Evolutionary conservation across 2,888 invertebrate species (phyloP).

Genomic region (Drosophila cognata): DNA sequence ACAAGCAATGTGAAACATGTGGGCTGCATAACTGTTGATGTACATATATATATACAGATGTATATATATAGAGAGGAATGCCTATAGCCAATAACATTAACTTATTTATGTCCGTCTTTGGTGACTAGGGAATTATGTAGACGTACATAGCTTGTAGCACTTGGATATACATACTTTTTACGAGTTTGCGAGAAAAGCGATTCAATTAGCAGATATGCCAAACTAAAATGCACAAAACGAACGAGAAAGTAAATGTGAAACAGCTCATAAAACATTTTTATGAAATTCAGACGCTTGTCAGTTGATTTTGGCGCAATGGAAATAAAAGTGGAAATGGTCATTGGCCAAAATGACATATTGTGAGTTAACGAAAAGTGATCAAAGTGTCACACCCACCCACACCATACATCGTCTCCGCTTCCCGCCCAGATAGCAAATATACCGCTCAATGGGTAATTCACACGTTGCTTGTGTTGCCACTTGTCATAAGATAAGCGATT

Average conservation of each 20-base stretch:
- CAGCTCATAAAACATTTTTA: slow-evolving; percentile 55
- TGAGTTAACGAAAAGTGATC: slow-evolving; percentile 18
- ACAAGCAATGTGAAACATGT: slow-evolving; percentile 1
- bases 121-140: slow-evolving; percentile 19
- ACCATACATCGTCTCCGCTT: neutral
- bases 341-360: slow-evolving; percentile 55
- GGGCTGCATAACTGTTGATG: neutral
- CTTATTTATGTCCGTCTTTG: slow-evolving; percentile 6
- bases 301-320: slow-evolving; percentile 18
- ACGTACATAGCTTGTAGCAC: slow-evolving; percentile 3
- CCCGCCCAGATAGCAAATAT: neutral
- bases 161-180: slow-evolving; percentile 20
- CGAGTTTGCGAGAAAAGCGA: slow-evolving; percentile 35
- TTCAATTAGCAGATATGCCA: slow-evolving; percentile 64
- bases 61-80: neutral
- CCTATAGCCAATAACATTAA: slow-evolving; percentile 7
- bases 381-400: slow-evolving; percentile 11
- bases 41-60: neutral
- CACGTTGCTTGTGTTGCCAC: slow-evolving; percentile 35
- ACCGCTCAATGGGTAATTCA: slow-evolving; percentile 32
- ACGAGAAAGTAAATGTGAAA: slow-evolving; percentile 3
- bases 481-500: slow-evolving; percentile 33
- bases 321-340: slow-evolving; percentile 51
- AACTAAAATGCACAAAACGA: slow-evolving; percentile 35
- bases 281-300: slow-evolving; percentile 43